Conservation (phyloP, 2,113 vertebrate genomes). For the Zingel zingel region DNA sequence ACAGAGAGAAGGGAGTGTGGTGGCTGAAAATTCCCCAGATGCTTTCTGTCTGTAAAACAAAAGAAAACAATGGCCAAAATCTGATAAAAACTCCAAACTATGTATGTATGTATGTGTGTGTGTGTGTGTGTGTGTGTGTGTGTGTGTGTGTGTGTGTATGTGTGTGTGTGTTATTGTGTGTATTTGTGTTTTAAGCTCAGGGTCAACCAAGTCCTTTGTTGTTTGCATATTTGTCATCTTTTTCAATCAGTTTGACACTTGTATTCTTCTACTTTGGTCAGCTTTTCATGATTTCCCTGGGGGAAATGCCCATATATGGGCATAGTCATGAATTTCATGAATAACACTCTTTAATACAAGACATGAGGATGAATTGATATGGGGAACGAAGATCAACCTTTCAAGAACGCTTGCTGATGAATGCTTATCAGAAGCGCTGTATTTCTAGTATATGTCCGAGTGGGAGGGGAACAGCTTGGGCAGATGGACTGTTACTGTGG, state of each 20-base stretch:
- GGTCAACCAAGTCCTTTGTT: conserved; percentile 18
- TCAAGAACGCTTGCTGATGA: conserved; percentile 15
- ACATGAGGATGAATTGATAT: conserved; percentile 42
- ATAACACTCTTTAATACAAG: conserved; percentile 37
- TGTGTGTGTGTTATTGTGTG: background rate
- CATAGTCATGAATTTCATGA: conserved; percentile 45
- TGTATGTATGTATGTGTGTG: too few relatives aligned
- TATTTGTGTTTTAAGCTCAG: conserved; percentile 13
- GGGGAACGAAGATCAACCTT: conserved; percentile 19
- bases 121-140: background rate
- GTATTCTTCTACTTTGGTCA: background rate
- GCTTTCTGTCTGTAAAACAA: conserved; percentile 56
- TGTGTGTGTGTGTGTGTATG: conserved; percentile 1
- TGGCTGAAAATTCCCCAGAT: conserved; percentile 64
- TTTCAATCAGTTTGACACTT: conserved; percentile 5
- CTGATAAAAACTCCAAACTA: background rate
- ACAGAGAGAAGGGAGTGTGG: conserved; percentile 52
- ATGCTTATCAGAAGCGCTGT: conserved; percentile 41
- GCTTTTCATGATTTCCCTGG: conserved; percentile 28
- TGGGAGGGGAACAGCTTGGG: conserved; percentile 34
- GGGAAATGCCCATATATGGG: conserved; percentile 3
- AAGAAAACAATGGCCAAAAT: conserved; percentile 35
- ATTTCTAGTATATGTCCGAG: conserved; percentile 31
- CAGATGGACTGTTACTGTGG: conserved; percentile 35
- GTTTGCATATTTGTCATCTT: conserved; percentile 21